phyloP scores from a whole-genome alignment of 2,888 invertebrate species.

The Brachylomia viminalis region DNA sequence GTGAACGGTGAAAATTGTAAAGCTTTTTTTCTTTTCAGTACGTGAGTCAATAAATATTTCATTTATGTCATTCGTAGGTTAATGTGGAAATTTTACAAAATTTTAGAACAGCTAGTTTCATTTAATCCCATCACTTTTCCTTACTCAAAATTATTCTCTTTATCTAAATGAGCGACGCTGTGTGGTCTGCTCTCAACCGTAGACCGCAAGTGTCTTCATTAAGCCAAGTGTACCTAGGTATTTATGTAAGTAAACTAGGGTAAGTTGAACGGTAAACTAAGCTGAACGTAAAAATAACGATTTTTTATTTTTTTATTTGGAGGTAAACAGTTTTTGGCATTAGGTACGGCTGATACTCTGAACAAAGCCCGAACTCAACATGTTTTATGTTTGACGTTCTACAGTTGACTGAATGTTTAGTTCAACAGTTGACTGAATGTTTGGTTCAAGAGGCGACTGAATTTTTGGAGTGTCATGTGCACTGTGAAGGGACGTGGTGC shows the following conservation, averaged over 20 bases:
- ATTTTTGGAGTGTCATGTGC: background rate
- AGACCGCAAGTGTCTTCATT: background rate
- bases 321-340: background rate
- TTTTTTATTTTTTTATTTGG: too few species aligned
- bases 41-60: background rate
- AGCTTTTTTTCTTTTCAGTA: background rate
- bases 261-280: background rate
- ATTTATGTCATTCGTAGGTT: background rate
- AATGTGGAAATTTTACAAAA: background rate
- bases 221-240: background rate
- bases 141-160: background rate
- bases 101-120: background rate
- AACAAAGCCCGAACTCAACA: background rate
- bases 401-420: too few species aligned
- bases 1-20: background rate
- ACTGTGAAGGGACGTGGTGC: background rate
- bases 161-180: background rate
- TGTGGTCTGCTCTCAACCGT: background rate
- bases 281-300: too few species aligned
- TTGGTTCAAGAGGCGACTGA: background rate
- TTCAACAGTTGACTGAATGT: background rate
- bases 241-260: background rate
- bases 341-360: background rate
- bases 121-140: background rate
- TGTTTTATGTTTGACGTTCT: slow-evolving; percentile 2